Evolutionary conservation across 2,888 invertebrate species (phyloP).

Genomic region (Disparrhopalites patrizii): DNA sequence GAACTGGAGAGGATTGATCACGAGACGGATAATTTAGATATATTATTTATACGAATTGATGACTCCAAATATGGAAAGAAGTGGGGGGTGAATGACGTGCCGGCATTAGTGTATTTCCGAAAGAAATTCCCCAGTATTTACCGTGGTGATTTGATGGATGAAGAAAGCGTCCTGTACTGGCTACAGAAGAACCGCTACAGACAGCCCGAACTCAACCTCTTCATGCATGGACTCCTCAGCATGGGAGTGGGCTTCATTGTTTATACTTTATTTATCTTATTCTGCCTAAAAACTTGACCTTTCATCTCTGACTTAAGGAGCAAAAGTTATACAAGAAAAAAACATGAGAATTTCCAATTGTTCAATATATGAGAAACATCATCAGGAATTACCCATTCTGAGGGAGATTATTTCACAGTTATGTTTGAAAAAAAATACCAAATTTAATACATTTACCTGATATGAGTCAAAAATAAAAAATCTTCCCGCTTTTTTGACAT

Average conservation of each 20-base stretch:
- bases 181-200: conserved; percentile 86
- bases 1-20: conserved; percentile 84
- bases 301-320: no score
- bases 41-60: conserved; percentile 90
- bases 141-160: conserved; percentile 61
- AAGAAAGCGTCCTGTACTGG: conserved; percentile 57
- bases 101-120: conserved; percentile 86
- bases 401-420: no score
- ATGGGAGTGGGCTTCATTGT: conserved; percentile 78
- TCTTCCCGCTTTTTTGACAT: no score
- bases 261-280: conserved; percentile 84
- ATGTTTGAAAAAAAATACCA: no score
- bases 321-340: no score
- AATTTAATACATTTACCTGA: no score
- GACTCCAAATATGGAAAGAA: conserved; percentile 81
- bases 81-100: conserved; percentile 88
- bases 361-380: no score
- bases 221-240: conserved; percentile 88
- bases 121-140: conserved; percentile 89
- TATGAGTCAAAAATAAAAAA: no score
- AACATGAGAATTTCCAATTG: no score
- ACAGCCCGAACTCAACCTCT: conserved; percentile 86
- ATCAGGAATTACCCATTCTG: no score
- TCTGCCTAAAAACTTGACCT: conserved; percentile 72
- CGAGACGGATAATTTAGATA: conserved; percentile 86